phyloP scores from a whole-genome alignment of 1,140 invertebrate genomes.

The Formica selysi region DNA sequence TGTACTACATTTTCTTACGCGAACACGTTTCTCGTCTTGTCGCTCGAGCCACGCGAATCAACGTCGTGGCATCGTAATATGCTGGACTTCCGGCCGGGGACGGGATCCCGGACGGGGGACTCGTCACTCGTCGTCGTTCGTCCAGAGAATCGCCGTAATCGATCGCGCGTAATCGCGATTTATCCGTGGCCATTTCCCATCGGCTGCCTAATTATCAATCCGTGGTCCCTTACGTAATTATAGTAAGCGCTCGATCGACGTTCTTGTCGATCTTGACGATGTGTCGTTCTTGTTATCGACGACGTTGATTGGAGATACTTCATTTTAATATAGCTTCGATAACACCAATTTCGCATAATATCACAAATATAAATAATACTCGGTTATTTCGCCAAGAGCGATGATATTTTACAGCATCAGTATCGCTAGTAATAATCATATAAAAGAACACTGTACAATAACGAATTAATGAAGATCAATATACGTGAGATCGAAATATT shows the following conservation, averaged over 20 bases:
- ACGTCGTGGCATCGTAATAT: not conserved
- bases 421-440: not conserved
- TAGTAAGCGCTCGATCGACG: conserved; percentile 13
- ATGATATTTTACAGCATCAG: not conserved
- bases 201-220: conserved; percentile 44
- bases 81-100: conserved; percentile 29
- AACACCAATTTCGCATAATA: not conserved
- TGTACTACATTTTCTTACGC: conserved; percentile 66
- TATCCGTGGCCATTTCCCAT: not conserved
- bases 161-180: conserved; percentile 18
- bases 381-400: not conserved
- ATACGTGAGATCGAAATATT: not conserved
- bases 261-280: not conserved
- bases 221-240: conserved; percentile 45
- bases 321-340: not conserved
- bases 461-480: not conserved
- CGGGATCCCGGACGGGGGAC: not conserved
- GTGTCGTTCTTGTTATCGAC: conserved; percentile 2
- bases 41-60: conserved; percentile 3
- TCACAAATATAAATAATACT: conserved; percentile 1
- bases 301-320: not conserved
- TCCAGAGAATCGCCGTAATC: not conserved
- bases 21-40: conserved; percentile 22
- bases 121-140: conserved; percentile 13
- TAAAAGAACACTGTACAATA: not conserved